Evolutionary conservation across 2,888 invertebrate genomes (phyloP), one percentile per base, ranked within the genome.

Genomic region (Plemyria rubiginata): DNA sequence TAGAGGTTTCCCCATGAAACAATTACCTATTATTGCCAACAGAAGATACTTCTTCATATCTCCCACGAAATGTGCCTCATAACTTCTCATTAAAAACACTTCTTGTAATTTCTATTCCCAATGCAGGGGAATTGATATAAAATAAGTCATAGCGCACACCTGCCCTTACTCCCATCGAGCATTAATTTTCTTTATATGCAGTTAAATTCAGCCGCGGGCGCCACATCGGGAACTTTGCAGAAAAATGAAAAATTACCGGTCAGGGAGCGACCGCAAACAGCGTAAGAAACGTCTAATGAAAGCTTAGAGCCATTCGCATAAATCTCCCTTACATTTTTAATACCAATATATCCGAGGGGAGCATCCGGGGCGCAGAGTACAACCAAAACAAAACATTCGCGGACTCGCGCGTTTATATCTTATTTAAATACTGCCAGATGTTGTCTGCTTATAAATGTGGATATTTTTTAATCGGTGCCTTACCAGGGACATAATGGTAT

Each of bases 281-380:
- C 88, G 81, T 85, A 91, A 92, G 91, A 87, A 90, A 88, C 86
- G 87, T 87, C 91, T 92, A 92, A 92, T 92, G 92, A 92, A 92
- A 92, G 92, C 92, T 92, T 89, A 92, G 88, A 92, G 90, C 92
- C 87, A 92, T 92, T 90, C 92, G 88, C 92, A 92, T 92, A 92
- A 92, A 92, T 92, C 92, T 92, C 87, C 88, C 85, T 92, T 92
- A 92, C 92, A 92, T 92, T 92, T 92, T 92, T 92, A 92, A 92
- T 92, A 92, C 92, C 92, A 90, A 92, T 92, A 92, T 90, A 90
- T 90, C 88, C 86, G 80, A 90, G 91, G 92, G 90, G 90, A 88
- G 82, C 84, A 77, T 87, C 86, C 73, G 82, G 85, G 83, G 81
- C 13, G 32, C 50, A 32, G 50, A 80, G 79, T 82, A 80, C 86